phyloP scores from a whole-genome alignment of 2,797 vertebrate species.

The Pipistrellus pygmaeus region DNA sequence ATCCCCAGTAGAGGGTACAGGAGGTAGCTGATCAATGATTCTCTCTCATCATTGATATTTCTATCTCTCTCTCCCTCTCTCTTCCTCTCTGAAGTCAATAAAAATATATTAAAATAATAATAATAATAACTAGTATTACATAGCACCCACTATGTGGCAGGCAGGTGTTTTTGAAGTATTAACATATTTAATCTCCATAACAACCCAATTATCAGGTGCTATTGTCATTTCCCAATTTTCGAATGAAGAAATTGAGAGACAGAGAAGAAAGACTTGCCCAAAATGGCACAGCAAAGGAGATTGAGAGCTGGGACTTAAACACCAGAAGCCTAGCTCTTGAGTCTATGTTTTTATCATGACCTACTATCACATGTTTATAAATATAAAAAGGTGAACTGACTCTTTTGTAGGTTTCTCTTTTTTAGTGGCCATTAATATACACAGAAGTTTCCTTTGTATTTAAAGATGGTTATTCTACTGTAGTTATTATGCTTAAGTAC shows the following conservation, averaged over 20 bases:
- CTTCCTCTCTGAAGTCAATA: no score
- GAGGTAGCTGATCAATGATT: no score
- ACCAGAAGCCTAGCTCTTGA: not conserved
- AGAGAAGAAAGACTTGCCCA: not conserved
- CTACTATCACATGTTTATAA: not conserved
- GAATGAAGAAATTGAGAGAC: not conserved
- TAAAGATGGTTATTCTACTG: not conserved
- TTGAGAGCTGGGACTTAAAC: not conserved
- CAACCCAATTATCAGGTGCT: not conserved
- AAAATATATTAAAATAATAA: no score
- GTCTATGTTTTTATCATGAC: not conserved
- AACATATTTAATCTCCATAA: not conserved
- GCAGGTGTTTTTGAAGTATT: not conserved
- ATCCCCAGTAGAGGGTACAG: no score
- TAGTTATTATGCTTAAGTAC: not conserved
- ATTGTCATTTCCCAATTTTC: not conserved
- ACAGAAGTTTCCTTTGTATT: not conserved
- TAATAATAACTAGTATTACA: not conserved
- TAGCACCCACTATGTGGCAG: not conserved
- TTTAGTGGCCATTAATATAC: not conserved
- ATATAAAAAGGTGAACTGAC: not conserved
- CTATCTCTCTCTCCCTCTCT: no score
- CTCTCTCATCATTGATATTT: no score
- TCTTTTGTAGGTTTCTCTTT: not conserved
- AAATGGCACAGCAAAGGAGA: not conserved